Conservation (phyloP, 2,113 vertebrate genomes). For the Tragelaphus scriptus region DNA sequence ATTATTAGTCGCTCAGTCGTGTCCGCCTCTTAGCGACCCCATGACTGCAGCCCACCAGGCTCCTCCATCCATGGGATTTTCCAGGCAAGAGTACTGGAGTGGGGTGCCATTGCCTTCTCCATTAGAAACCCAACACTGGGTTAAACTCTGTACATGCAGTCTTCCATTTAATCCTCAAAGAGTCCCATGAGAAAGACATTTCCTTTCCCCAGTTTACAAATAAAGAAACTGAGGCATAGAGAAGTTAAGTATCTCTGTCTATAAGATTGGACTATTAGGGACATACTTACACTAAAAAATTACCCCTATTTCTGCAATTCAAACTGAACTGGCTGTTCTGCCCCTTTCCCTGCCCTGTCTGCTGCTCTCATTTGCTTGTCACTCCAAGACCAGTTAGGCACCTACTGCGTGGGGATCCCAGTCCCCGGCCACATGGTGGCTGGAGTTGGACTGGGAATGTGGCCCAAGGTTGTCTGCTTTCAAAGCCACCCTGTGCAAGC, state of each 20-base stretch:
- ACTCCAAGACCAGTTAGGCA: background rate
- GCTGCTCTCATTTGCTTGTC: background rate
- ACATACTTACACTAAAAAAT: background rate
- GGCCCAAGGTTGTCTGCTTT: background rate
- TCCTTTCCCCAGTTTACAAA: background rate
- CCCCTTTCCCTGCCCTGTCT: background rate
- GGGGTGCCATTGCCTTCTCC: no score
- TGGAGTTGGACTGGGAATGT: no score
- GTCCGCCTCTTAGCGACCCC: no score
- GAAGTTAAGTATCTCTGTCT: background rate
- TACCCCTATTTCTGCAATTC: background rate
- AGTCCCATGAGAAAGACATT: background rate
- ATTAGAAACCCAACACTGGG: background rate
- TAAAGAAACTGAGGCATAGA: background rate
- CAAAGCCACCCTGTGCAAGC: background rate
- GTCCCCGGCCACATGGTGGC: background rate
- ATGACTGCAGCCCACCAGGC: no score
- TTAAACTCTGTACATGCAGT: background rate
- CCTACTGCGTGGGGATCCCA: background rate
- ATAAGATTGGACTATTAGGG: background rate
- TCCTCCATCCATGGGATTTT: no score
- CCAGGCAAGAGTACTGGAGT: no score
- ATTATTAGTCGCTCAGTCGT: background rate
- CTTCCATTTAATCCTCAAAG: background rate
- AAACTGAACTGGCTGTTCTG: background rate